These are phyloP conservation scores for Ephestia elutella DNA, from an alignment of 1,140 invertebrate genomes.

Conservation along the genomic window DNA sequence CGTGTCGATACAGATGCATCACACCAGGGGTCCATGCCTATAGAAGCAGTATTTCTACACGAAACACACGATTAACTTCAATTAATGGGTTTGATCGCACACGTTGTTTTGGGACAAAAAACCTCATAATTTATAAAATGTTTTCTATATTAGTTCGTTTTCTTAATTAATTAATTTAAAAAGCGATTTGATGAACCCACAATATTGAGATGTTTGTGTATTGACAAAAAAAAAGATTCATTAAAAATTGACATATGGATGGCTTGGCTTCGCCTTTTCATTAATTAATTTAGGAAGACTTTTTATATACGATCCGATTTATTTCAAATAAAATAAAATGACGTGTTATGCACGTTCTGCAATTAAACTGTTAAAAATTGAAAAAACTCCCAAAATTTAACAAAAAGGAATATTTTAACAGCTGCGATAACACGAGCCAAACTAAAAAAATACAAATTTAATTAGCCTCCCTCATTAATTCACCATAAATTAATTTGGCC, in stretches of 20 bases:
- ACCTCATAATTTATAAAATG: neutral
- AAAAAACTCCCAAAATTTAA: too few species aligned
- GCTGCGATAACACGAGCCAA: neutral
- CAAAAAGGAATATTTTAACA: neutral
- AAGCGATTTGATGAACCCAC: neutral
- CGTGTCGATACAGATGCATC: neutral
- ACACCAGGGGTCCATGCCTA: neutral
- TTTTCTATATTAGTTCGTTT: neutral
- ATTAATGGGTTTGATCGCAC: neutral
- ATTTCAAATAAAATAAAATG: too few species aligned
- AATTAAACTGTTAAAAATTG: too few species aligned
- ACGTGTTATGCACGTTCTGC: too few species aligned
- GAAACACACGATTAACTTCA: neutral
- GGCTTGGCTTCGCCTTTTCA: neutral
- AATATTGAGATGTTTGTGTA: neutral
- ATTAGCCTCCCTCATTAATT: constrained; percentile 21
- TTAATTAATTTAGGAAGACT: neutral
- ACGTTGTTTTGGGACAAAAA: neutral
- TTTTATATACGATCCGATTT: too few species aligned
- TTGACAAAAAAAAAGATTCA: neutral
- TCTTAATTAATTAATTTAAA: neutral
- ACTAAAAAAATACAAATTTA: neutral
- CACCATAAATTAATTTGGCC: constrained; percentile 27
- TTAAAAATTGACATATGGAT: neutral
- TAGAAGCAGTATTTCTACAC: neutral